A percentile compares a stretch with the other conserved stretches of the same genome.
Evolutionary conservation across 2,797 vertebrate species (phyloP).

Genomic region (Spizella passerina): DNA sequence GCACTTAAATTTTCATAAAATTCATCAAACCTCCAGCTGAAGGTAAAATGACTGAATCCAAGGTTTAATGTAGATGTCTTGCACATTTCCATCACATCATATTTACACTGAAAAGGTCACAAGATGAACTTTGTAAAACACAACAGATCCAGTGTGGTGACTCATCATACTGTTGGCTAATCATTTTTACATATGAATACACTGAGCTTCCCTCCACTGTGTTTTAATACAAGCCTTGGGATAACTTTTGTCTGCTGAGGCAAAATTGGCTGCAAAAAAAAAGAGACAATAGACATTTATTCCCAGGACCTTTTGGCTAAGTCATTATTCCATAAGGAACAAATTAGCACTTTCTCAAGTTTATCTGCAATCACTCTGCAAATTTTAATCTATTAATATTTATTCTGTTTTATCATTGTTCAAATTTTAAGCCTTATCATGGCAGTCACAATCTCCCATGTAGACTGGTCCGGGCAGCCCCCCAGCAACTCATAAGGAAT

Average conservation of each 20-base stretch:
- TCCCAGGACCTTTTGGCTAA: background rate
- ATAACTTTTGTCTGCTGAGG: background rate
- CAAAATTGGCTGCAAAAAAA: background rate
- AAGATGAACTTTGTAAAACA: background rate
- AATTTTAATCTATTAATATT: background rate
- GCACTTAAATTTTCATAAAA: background rate
- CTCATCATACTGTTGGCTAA: background rate
- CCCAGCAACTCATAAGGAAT: background rate
- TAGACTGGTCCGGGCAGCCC: background rate
- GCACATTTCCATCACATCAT: background rate
- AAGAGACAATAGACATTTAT: background rate
- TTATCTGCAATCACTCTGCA: background rate
- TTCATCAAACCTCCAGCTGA: background rate
- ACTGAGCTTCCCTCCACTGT: background rate
- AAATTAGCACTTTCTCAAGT: background rate
- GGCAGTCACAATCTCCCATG: background rate
- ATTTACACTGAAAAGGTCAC: background rate
- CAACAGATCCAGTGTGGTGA: background rate
- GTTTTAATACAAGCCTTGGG: background rate
- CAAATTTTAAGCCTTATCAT: background rate
- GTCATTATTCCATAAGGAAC: background rate
- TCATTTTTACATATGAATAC: background rate
- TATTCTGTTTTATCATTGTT: background rate
- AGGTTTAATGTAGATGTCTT: background rate
- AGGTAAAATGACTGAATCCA: background rate